These are phyloP conservation scores for Priocnemis perturbator DNA, from an alignment of 2,888 invertebrate species.

Conservation along the genomic window DNA sequence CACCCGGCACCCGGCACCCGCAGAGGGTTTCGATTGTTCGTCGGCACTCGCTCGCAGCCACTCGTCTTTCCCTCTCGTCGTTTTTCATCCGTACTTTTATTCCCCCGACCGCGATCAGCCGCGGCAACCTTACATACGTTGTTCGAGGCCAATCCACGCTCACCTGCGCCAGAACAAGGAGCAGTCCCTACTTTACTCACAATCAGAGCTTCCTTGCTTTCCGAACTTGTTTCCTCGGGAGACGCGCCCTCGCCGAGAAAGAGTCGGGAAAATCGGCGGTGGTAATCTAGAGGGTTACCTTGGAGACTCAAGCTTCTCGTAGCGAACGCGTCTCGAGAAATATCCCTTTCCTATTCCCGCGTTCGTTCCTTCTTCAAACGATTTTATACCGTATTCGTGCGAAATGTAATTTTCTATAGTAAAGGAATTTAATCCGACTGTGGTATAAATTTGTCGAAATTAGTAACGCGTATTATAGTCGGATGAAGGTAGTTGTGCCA, in stretches of 20 bases:
- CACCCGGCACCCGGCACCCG: too few species aligned
- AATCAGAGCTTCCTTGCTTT: neutral
- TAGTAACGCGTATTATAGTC: too few species aligned
- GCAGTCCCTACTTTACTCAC: neutral
- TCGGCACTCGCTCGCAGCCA: neutral
- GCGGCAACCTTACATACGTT: too few species aligned
- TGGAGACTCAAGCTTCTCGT: too few species aligned
- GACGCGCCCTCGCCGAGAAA: neutral
- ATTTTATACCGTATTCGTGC: too few species aligned
- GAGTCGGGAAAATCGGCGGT: neutral
- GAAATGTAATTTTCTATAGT: too few species aligned
- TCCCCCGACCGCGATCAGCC: conserved; percentile 15
- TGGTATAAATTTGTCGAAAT: too few species aligned
- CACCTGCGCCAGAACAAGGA: conserved; percentile 1
- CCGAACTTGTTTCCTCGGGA: neutral
- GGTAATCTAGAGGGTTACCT: too few species aligned
- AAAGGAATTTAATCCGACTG: too few species aligned
- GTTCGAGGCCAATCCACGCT: conserved; percentile 1
- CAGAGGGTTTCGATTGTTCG: conserved; percentile 6
- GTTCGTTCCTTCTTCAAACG: too few species aligned
- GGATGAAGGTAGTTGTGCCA: too few species aligned
- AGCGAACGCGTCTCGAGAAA: neutral
- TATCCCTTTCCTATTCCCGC: too few species aligned
- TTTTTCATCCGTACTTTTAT: conserved; percentile 4
- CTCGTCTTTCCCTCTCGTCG: conserved; percentile 4